Conservation (phyloP, 1,140 invertebrate genomes). For the Heliothis subflexa region DNA sequence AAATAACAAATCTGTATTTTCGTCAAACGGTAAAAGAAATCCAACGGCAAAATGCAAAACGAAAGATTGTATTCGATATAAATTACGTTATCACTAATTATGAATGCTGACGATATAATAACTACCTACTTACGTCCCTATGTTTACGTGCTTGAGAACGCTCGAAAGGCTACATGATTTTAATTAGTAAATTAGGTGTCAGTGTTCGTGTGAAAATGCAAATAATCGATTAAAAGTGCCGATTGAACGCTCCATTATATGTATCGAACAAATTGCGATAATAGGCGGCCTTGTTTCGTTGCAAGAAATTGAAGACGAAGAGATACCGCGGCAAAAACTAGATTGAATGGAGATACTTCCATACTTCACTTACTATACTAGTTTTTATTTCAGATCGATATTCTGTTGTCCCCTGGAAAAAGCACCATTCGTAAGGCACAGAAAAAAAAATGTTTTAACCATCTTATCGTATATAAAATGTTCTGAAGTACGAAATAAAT, state of each 20-base stretch:
- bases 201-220: slow-evolving; percentile 18
- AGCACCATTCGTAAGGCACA: background rate
- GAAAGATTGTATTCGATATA: background rate
- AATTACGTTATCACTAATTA: slow-evolving; percentile 6
- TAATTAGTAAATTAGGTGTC: background rate
- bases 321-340: background rate
- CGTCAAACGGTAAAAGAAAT: background rate
- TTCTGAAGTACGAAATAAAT: slow-evolving; percentile 29
- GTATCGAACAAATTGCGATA: slow-evolving; percentile 17
- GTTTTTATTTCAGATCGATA: background rate
- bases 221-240: slow-evolving; percentile 21
- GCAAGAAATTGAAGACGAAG: background rate
- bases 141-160: slow-evolving; percentile 33
- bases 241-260: background rate
- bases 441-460: slow-evolving; percentile 8
- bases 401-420: background rate
- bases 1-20: background rate
- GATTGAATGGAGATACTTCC: too few species aligned
- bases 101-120: background rate
- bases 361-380: too few species aligned
- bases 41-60: background rate
- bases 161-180: slow-evolving; percentile 17
- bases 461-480: slow-evolving; percentile 22
- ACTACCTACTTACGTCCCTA: slow-evolving; percentile 19
- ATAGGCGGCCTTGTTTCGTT: background rate